A percentile compares a stretch with the other conserved stretches of the same genome.
These are phyloP conservation scores for Leucophenga varia DNA, from an alignment of 1,140 invertebrate genomes.

Conservation along the genomic window DNA sequence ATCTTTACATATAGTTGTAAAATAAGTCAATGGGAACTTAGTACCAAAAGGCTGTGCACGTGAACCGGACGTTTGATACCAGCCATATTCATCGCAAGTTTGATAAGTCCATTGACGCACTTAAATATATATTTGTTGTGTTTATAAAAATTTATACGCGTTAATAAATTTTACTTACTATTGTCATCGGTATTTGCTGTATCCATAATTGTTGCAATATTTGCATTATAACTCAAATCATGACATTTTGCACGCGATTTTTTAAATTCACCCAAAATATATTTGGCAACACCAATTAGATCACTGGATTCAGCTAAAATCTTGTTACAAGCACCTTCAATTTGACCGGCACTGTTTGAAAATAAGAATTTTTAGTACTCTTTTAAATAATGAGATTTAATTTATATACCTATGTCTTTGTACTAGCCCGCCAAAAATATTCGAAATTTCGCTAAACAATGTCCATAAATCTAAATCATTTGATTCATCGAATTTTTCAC, in stretches of 20 bases:
- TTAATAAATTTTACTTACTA: constrained; percentile 25
- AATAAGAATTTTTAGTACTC: no score
- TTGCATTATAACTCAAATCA: constrained; percentile 38
- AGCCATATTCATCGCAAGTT: constrained; percentile 75
- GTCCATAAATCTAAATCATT: constrained; percentile 36
- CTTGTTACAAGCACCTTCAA: constrained; percentile 37
- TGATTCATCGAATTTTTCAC: constrained; percentile 37
- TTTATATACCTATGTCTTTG: no score
- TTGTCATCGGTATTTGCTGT: constrained; percentile 31
- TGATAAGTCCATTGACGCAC: constrained; percentile 70
- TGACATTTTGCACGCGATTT: constrained; percentile 18
- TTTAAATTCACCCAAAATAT: constrained; percentile 30
- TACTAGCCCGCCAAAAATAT: constrained; percentile 21
- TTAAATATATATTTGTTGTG: no score
- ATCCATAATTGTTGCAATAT: constrained; percentile 24
- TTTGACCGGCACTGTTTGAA: constrained; percentile 38
- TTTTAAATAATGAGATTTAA: no score
- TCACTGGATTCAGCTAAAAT: constrained; percentile 40
- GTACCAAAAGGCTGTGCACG: constrained; percentile 65
- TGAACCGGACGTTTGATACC: constrained; percentile 67
- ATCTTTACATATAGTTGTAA: constrained; percentile 65
- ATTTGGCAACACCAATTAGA: constrained; percentile 34
- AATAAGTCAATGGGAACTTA: constrained; percentile 61
- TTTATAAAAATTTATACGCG: no score
- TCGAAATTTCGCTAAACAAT: constrained; percentile 19